Evolutionary conservation across 2,113 vertebrate species (phyloP).

Genomic region (Tylochromis polylepis): DNA sequence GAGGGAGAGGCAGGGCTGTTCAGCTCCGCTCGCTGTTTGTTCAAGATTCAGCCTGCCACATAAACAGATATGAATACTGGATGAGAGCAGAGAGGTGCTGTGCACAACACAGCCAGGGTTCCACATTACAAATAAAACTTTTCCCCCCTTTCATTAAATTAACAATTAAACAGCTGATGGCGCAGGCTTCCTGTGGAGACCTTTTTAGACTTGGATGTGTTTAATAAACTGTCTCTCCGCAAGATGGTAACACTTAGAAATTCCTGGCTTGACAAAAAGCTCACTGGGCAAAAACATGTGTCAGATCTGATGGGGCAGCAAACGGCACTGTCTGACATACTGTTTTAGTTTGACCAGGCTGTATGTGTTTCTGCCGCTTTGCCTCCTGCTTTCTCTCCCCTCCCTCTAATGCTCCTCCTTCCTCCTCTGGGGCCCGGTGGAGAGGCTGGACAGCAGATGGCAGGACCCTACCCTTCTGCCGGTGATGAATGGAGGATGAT

Average conservation of each 20-base stretch:
- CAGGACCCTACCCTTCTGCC: constrained; percentile 78
- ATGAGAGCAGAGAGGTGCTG: constrained; percentile 80
- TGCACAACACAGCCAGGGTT: constrained; percentile 40
- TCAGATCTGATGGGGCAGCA: constrained; percentile 50
- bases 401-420: constrained; percentile 25
- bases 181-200: constrained; percentile 20
- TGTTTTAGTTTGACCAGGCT: constrained; percentile 61
- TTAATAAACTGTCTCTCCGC: constrained; percentile 29
- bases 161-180: constrained; percentile 48
- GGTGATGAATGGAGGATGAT: constrained; percentile 95
- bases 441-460: constrained; percentile 89
- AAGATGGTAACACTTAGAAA: constrained; percentile 33
- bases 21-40: constrained; percentile 92
- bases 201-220: neutral
- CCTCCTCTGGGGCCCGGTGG: constrained; percentile 56
- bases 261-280: constrained; percentile 29
- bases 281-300: constrained; percentile 41
- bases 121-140: constrained; percentile 54
- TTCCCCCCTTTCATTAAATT: constrained; percentile 23
- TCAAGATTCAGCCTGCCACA: constrained; percentile 94
- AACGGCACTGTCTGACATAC: constrained; percentile 62
- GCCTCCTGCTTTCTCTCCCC: constrained; percentile 23
- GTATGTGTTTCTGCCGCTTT: constrained; percentile 18
- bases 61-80: constrained; percentile 93
- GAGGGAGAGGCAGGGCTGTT: constrained; percentile 57